Base-by-base conservation (phyloP, 2,797 vertebrate genomes). In the Orestias chungarensis region DNA sequence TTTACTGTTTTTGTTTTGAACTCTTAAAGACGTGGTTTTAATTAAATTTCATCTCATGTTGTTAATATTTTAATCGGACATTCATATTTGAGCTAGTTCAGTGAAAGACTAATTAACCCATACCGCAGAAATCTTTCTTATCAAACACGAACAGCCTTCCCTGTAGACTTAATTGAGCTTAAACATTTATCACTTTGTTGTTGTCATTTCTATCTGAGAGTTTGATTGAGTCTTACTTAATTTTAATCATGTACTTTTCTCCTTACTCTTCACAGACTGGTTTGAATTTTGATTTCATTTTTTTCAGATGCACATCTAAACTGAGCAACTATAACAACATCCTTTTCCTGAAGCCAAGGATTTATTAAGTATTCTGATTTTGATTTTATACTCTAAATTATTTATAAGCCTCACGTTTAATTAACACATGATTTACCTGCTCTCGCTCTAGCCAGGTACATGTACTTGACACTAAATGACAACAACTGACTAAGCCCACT, bases 251-350 rank as follows among this genome's bases (percentile, higher is more conserved):
- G 23, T 25, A 62, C 35, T 40, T 62, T n/a, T 62, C 23, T 62
- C 33, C 35, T 62, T 40, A n/a, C 25, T 62, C 14, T 40, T 42
- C 6, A n/a, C 12, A 40, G 57, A 61, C n/a, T 61, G 57, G 35
- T 40, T 61, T 61, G 57, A 61, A 61, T 61, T 61, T 61, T n/a
- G 20, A n/a, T 15, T 42, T 62, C 20, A 42, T 62, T 35, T 62
- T 62, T 62, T 62, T 62, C 59, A 62, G 59, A 62, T 62, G 35
- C 59, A 42, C 59, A 62, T 62, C 35, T 40, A 62, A 42, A 62
- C 59, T 40, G 59, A 62, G 14, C 35, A 62, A 12, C 59, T 62
- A 42, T 62, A 62, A 25, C 59, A 42, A 40, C 59, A 25, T 62
- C 38, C 35, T 61, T 62, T n/a, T 62, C 59, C 59, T 3, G 59